Evolutionary conservation across 2,113 vertebrate species (phyloP).

Genomic region (Lipophrys pholis): DNA sequence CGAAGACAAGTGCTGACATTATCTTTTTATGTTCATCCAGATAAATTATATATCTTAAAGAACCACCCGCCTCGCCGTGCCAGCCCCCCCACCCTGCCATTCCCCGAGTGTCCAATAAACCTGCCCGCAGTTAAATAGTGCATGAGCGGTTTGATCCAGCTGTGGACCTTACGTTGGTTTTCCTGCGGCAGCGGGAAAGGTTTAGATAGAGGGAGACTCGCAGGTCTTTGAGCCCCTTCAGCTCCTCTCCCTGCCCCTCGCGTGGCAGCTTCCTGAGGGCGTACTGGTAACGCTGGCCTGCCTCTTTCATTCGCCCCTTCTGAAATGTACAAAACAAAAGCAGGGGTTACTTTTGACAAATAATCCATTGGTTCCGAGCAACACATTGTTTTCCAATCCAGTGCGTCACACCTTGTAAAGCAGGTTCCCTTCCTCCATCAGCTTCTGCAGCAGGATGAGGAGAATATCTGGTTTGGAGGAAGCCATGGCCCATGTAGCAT

Average conservation of each 20-base stretch:
- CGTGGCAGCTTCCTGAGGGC: constrained; percentile 95
- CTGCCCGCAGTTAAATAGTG: constrained; percentile 57
- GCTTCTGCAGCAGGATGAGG: constrained; percentile 96
- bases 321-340: constrained; percentile 65
- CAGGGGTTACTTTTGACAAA: background rate
- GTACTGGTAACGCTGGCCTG: constrained; percentile 96
- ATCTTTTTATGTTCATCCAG: constrained; percentile 39
- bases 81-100: constrained; percentile 27
- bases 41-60: constrained; percentile 62
- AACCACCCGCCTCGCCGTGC: constrained; percentile 19
- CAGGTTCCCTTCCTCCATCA: constrained; percentile 97
- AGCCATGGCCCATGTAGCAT: constrained; percentile 99
- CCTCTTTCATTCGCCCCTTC: constrained; percentile 99
- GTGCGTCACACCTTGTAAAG: constrained; percentile 90
- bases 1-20: background rate
- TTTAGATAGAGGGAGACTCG: constrained; percentile 95
- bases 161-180: constrained; percentile 92
- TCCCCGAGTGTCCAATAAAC: constrained; percentile 46
- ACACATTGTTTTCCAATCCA: background rate
- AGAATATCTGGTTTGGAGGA: constrained; percentile 98
- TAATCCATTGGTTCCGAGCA: background rate
- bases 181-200: constrained; percentile 95
- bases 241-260: constrained; percentile 94
- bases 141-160: constrained; percentile 48
- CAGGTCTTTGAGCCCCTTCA: constrained; percentile 93